Evolutionary conservation across 1,140 invertebrate species (phyloP), one percentile per base, ranked within the genome.

Genomic region (Planococcus citri): DNA sequence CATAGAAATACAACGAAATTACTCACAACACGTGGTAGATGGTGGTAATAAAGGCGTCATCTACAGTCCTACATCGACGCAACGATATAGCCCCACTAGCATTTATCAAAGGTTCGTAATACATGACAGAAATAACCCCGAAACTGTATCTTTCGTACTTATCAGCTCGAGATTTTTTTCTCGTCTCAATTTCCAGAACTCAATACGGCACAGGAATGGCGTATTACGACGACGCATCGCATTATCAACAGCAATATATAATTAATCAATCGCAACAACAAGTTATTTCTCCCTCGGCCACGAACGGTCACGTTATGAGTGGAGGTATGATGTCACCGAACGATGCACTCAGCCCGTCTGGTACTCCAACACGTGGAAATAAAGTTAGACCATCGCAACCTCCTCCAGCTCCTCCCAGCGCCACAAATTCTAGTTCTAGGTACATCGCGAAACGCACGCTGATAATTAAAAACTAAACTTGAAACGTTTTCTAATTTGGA

Each of bases 371-470:
- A 70, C 76, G 83, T 74, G 77, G 80, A 58, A 20, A n/a, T 20
- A 64, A 64, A 64, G 22, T 20, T 9, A 74, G 79, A 71, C 91
- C 91, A n/a, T 85, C 88, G 68, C 87, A 90, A 75, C 91, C 91
- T 69, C 91, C 91, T 69, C 91, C 91, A 68, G 90, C 91, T 70
- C 91, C 91, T 14, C 91, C 91, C 61, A 83, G 85, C 25, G 83
- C 84, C 69, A 86, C 83, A 74, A 86, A 85, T 73, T 85, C 84
- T 24, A 76, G 72, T 70, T 76, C 72, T 27, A 77, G 75, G 76
- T 75, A 58, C 70, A n/a, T 60, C 29, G 1, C 17, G 27, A 29
- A n/a, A n/a, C n/a, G n/a, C n/a, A n/a, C n/a, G n/a, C n/a, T n/a
- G 24, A 33, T 17, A 37, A n/a, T 64, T 3, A 12, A 25, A 9